Base-by-base conservation (phyloP, 2,113 vertebrate species). In the Salvelinus namaycush region DNA sequence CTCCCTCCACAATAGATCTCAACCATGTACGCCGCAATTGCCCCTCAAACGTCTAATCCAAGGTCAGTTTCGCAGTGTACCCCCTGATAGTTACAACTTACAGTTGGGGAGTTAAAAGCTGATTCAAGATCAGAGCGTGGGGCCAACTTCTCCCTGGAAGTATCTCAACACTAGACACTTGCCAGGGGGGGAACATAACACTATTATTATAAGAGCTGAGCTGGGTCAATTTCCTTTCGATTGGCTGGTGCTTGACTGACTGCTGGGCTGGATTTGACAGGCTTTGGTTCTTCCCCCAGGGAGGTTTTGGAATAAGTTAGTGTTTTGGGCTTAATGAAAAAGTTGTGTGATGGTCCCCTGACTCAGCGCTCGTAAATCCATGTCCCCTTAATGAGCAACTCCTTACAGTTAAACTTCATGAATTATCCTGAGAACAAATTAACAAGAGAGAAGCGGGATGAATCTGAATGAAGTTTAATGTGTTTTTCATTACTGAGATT, bases 301-400 rank as follows among this genome's bases (percentile, higher is more conserved):
- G n/a, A 62, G 70, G 76, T 76, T 27, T 72, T 67, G 12, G 44
- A 72, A 74, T 79, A 65, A 20, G 65, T 72, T 39, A 59, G 64
- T 67, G 48, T 76, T 54, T 74, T 81, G 74, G 57, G 69, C 62
- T 54, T 70, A 51, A 72, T 78, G 77, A 85, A 72, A 73, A 77
- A 66, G 60, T 64, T 44, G 39, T 44, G 39, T 31, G 68, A 68
- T 24, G 7, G 44, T 83, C 80, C 27, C 80, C 78, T 16, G 66
- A 77, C 83, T 82, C 68, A 24, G 51, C 74, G 73, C 71, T 83
- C 77, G 76, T 88, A 83, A 73, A 81, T 87, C 75, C 62, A 26
- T 77, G 64, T 72, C 66, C 72, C n/a, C 81, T 83, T 89, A 88
- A 91, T 90, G 86, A 90, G 90, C 80, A 60, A 80, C 81, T 89